Evolutionary conservation across 2,113 vertebrate species (phyloP).

Genomic region (Bubalus kerabau): DNA sequence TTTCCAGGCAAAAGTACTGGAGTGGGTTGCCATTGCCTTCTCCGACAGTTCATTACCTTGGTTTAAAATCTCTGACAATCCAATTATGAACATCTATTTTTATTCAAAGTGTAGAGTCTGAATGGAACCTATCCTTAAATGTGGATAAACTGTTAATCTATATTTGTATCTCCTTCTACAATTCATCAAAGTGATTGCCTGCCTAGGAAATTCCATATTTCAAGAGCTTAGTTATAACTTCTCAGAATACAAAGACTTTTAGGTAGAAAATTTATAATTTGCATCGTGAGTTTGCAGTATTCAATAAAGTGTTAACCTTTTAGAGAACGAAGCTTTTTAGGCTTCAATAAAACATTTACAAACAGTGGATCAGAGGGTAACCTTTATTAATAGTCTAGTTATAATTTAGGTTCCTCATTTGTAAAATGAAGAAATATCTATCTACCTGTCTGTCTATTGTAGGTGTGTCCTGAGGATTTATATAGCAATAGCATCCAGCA

Average conservation of each 20-base stretch:
- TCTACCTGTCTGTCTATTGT: background rate
- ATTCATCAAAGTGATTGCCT: background rate
- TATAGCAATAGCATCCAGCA: background rate
- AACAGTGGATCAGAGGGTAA: background rate
- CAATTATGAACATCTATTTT: background rate
- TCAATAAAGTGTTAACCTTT: background rate
- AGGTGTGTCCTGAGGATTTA: background rate
- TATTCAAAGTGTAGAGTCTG: background rate
- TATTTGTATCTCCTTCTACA: background rate
- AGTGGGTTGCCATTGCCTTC: too few species aligned
- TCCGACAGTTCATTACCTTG: background rate
- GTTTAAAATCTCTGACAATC: background rate
- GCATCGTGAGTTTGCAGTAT: background rate
- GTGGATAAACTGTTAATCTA: background rate
- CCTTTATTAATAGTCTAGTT: background rate
- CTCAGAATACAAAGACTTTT: background rate
- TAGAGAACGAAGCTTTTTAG: background rate
- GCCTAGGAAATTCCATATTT: background rate
- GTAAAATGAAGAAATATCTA: background rate
- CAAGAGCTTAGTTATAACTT: background rate
- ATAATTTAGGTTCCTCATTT: background rate
- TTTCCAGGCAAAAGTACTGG: too few species aligned
- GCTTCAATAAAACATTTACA: background rate
- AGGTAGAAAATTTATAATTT: background rate
- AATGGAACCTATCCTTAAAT: background rate